A percentile compares a stretch with the other conserved stretches of the same genome.
Evolutionary conservation across 2,797 vertebrate species (phyloP).

Genomic region (Sus cebifrons): DNA sequence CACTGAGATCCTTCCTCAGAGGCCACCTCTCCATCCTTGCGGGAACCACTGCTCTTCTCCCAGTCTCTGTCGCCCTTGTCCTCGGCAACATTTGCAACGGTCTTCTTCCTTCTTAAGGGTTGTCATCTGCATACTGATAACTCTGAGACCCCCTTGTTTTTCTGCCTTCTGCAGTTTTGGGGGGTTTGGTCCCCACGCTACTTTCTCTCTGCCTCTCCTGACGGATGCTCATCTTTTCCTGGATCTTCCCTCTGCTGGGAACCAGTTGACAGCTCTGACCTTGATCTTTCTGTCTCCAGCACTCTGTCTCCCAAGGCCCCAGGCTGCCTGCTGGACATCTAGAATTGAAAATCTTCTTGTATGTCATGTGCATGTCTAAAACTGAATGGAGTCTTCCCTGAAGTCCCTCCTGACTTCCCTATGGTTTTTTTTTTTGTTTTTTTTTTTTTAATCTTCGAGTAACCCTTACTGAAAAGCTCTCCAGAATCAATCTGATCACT

Average conservation of each 20-base stretch:
- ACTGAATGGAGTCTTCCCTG: background rate
- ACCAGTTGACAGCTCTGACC: background rate
- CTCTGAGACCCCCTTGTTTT: background rate
- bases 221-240: background rate
- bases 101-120: background rate
- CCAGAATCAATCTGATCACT: background rate
- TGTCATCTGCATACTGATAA: too few relatives aligned
- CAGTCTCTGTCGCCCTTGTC: background rate
- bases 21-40: background rate
- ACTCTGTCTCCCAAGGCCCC: background rate
- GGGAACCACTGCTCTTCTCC: background rate
- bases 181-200: background rate
- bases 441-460: slow-evolving; percentile 3
- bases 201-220: background rate
- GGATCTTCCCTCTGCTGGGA: background rate
- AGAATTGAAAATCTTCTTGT: background rate
- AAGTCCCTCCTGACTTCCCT: background rate
- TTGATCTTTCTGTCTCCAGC: slow-evolving; percentile 43
- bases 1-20: background rate
- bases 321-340: background rate
- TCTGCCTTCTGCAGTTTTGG: background rate
- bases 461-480: background rate
- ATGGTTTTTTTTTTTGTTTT: background rate
- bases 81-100: background rate
- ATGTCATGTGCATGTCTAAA: background rate